phyloP scores from a whole-genome alignment of 2,113 vertebrate species.

The Podarcis raffonei region DNA sequence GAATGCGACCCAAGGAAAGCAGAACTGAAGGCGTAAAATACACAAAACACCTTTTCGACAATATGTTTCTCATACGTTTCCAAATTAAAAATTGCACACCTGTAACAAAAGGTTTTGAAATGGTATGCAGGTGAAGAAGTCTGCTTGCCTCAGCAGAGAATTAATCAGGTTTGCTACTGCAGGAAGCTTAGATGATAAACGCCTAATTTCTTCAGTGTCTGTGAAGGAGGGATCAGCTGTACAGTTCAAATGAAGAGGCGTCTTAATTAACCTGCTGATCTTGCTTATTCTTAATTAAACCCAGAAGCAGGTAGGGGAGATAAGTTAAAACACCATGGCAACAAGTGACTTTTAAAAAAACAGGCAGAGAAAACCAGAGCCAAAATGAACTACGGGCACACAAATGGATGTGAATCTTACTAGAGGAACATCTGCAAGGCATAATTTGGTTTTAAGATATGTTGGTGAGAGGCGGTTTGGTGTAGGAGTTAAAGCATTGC shows the following conservation, averaged over 20 bases:
- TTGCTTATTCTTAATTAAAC: conserved; percentile 32
- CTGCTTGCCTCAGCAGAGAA: conserved; percentile 4
- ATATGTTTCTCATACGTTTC: background rate
- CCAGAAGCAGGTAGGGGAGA: conserved; percentile 17
- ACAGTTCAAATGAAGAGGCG: conserved; percentile 20
- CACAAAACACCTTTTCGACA: no score
- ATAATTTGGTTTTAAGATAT: background rate
- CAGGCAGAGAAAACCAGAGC: conserved; percentile 11
- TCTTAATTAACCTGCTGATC: conserved; percentile 41
- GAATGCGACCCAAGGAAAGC: no score
- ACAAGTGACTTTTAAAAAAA: background rate
- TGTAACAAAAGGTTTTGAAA: background rate
- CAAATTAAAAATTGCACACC: background rate
- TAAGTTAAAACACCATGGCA: conserved; percentile 13
- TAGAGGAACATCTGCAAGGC: background rate
- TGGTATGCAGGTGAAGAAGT: background rate
- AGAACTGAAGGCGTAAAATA: no score
- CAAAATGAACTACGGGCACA: background rate
- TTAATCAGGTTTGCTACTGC: background rate
- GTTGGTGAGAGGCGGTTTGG: no score
- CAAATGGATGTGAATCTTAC: conserved; percentile 20
- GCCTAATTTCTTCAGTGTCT: background rate
- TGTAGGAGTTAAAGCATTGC: no score
- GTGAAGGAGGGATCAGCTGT: conserved; percentile 10
- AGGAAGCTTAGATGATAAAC: background rate